These are phyloP conservation scores for Phalanger gymnotis DNA, from an alignment of 2,797 vertebrate genomes.

Conservation along the genomic window DNA sequence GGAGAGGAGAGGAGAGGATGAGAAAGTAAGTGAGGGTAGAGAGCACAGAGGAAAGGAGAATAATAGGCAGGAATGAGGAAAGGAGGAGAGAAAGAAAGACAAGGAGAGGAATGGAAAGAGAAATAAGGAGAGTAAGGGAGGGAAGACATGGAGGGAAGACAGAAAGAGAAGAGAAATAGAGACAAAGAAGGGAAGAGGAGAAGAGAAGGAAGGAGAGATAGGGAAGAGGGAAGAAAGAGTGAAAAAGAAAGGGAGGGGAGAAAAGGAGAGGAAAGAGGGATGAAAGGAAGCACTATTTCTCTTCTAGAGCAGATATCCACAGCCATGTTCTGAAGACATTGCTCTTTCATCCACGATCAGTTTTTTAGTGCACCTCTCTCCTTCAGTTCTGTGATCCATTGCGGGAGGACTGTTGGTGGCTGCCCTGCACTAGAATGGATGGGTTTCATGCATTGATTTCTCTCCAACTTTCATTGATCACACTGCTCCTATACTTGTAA, in stretches of 20 bases:
- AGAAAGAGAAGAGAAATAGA: too few relatives aligned
- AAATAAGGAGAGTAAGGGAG: neutral
- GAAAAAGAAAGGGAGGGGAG: neutral
- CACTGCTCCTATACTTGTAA: conserved; percentile 75
- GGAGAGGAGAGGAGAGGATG: neutral
- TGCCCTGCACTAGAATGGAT: conserved; percentile 80
- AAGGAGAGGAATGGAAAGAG: neutral
- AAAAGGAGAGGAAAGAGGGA: neutral
- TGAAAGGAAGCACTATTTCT: neutral
- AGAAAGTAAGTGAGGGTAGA: neutral
- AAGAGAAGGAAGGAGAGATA: neutral
- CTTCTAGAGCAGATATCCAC: neutral
- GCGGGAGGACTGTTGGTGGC: conserved; percentile 71
- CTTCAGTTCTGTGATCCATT: conserved; percentile 64
- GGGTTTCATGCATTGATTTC: conserved; percentile 80
- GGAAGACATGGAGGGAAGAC: neutral
- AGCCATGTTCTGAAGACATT: conserved; percentile 5
- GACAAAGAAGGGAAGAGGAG: neutral
- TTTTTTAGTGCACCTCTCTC: conserved; percentile 37
- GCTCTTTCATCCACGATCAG: conserved; percentile 12
- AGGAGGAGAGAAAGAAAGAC: neutral
- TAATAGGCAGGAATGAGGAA: neutral
- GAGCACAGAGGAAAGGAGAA: neutral
- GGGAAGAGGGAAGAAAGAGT: neutral
- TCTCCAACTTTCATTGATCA: conserved; percentile 79